Conservation (phyloP, 2,113 vertebrate species). For the Mesocricetus auratus region DNA sequence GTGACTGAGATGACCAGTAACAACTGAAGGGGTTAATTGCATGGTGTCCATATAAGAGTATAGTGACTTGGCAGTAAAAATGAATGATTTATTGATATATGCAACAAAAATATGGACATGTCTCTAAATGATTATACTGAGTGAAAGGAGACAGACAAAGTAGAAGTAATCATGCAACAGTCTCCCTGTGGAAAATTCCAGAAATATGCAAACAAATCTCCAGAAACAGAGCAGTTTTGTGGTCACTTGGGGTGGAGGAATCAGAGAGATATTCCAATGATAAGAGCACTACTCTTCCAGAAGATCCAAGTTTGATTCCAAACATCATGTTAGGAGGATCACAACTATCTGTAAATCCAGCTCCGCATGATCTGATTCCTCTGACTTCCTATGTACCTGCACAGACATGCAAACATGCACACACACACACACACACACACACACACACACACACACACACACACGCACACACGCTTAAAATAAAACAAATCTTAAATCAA, state of each 20-base stretch:
- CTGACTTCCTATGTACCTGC: neutral
- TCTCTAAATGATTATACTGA: neutral
- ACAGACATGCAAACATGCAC: neutral
- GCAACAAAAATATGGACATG: neutral
- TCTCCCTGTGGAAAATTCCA: neutral
- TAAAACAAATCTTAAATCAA: neutral
- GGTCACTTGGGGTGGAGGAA: neutral
- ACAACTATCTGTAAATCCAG: neutral
- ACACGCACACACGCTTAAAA: neutral
- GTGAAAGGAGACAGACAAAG: constrained; percentile 1
- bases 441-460: neutral
- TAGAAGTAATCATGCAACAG: neutral
- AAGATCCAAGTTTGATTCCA: neutral
- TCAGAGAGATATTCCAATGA: neutral
- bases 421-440: neutral
- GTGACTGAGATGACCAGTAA: neutral
- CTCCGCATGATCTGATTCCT: neutral
- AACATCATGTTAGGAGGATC: neutral
- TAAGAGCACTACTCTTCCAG: neutral
- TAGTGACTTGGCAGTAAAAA: neutral
- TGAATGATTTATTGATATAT: neutral
- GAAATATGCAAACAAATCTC: constrained; percentile 8
- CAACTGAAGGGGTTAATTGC: neutral
- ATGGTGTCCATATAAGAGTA: too few species aligned
- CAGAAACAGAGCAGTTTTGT: neutral